Percentiles rank a stretch among this genome's conserved stretches.
Conservation (phyloP, 2,113 vertebrate species). For the Lepus americanus region DNA sequence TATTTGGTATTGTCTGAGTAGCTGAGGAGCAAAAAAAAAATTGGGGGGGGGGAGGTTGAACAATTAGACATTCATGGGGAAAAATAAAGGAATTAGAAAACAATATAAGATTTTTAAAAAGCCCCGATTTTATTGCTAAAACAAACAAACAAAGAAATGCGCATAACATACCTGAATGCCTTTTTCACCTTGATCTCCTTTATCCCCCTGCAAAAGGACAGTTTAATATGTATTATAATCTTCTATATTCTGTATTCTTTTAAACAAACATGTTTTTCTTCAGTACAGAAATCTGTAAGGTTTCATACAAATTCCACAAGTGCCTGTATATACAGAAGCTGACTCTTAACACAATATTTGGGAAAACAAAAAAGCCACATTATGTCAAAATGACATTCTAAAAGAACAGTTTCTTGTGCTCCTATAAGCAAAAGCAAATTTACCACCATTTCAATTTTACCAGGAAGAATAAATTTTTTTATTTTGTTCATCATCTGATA, state of each 20-base stretch:
- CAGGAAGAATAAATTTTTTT: conserved; percentile 14
- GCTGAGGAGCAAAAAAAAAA: not conserved
- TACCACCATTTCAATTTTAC: conserved; percentile 21
- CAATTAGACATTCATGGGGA: not conserved
- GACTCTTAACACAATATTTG: not conserved
- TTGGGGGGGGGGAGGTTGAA: not conserved
- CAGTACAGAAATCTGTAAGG: conserved; percentile 14
- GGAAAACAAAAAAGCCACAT: conserved; percentile 26
- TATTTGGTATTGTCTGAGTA: not conserved
- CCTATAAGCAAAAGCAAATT: conserved; percentile 26
- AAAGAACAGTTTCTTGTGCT: not conserved
- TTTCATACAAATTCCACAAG: conserved; percentile 23
- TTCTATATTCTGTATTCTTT: not conserved
- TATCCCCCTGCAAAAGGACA: conserved; percentile 89
- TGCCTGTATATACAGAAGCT: not conserved
- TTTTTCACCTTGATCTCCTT: conserved; percentile 89
- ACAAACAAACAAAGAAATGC: not conserved
- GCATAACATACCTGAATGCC: conserved; percentile 88
- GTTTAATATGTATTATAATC: not conserved
- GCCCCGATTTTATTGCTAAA: not conserved
- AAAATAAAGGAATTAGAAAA: not conserved
- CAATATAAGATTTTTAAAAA: not conserved
- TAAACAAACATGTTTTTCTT: conserved; percentile 49
- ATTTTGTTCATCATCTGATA: not conserved
- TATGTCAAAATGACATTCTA: conserved; percentile 29